Evolutionary conservation across 2,888 invertebrate genomes (phyloP).

Genomic region (Hydroisotoma schaefferi): DNA sequence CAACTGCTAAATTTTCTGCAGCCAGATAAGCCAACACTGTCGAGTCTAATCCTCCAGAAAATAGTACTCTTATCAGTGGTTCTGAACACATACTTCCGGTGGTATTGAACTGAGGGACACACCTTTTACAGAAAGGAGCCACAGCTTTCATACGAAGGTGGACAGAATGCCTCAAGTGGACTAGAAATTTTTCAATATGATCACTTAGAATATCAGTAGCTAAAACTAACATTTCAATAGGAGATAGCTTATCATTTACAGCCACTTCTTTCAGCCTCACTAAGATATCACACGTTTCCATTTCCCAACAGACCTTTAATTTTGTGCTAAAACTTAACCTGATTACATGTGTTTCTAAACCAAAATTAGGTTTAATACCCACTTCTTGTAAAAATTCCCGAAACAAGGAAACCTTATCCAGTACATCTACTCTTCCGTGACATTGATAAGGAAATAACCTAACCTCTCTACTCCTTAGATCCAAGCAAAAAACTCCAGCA

Average conservation of each 20-base stretch:
- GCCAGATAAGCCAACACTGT: conserved; percentile 80
- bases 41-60: conserved; percentile 96
- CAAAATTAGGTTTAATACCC: not conserved
- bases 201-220: conserved; percentile 7
- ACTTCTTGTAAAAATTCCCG: not conserved
- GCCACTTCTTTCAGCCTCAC: not conserved
- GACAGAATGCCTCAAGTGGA: conserved; percentile 50
- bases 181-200: conserved; percentile 48
- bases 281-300: not conserved
- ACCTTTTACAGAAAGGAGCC: conserved; percentile 49
- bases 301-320: conserved; percentile 2
- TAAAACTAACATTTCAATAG: conserved; percentile 14
- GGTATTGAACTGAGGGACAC: conserved; percentile 60
- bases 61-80: conserved; percentile 77
- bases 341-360: not conserved
- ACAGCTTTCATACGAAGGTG: conserved; percentile 48
- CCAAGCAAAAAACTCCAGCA: conserved; percentile 52
- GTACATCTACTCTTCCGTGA: not conserved
- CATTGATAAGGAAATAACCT: conserved; percentile 17
- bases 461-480: conserved; percentile 36
- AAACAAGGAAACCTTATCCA: conserved; percentile 6
- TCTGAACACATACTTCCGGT: too few species aligned
- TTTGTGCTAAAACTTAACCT: conserved; percentile 17
- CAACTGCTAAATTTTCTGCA: conserved; percentile 62
- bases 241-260: not conserved